phyloP scores from a whole-genome alignment of 2,113 vertebrate genomes.

The Periophthalmus modestus region DNA sequence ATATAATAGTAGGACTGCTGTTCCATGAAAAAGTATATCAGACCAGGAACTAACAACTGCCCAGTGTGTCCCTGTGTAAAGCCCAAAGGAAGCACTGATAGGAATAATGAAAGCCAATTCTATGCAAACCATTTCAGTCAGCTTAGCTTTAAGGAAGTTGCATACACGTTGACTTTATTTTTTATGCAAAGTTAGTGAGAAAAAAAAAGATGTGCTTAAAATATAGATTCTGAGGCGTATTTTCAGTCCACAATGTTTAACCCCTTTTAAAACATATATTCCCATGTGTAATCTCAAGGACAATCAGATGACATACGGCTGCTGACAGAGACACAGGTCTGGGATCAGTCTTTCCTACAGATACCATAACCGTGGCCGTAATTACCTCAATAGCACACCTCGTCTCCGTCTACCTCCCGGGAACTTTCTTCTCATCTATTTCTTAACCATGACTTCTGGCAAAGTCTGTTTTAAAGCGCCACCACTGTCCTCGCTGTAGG shows the following conservation, averaged over 20 bases:
- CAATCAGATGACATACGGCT: conserved; percentile 19
- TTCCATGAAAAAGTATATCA: not conserved
- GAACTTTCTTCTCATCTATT: conserved; percentile 59
- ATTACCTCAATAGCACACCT: conserved; percentile 69
- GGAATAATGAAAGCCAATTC: too few relatives aligned
- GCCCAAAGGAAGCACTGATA: too few relatives aligned
- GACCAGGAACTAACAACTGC: not conserved
- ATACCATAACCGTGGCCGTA: conserved; percentile 61
- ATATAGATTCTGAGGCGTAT: not conserved
- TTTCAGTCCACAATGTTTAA: not conserved
- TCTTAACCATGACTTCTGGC: conserved; percentile 63
- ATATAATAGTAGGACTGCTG: not conserved
- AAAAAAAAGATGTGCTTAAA: not conserved
- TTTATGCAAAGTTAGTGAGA: not conserved
- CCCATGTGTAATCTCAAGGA: conserved; percentile 41
- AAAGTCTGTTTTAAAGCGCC: conserved; percentile 60
- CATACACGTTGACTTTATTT: not conserved
- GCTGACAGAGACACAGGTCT: conserved; percentile 56
- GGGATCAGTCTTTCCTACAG: conserved; percentile 69
- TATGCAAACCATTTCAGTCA: too few relatives aligned
- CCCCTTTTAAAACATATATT: conserved; percentile 11
- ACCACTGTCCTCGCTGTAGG: conserved; percentile 54
- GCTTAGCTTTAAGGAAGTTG: not conserved
- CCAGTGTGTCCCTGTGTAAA: too few relatives aligned
- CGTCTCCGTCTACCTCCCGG: conserved; percentile 58